Evolutionary conservation across 2,113 vertebrate species (phyloP), one percentile per base, ranked within the genome.

Genomic region (Gymnorhina tibicen): DNA sequence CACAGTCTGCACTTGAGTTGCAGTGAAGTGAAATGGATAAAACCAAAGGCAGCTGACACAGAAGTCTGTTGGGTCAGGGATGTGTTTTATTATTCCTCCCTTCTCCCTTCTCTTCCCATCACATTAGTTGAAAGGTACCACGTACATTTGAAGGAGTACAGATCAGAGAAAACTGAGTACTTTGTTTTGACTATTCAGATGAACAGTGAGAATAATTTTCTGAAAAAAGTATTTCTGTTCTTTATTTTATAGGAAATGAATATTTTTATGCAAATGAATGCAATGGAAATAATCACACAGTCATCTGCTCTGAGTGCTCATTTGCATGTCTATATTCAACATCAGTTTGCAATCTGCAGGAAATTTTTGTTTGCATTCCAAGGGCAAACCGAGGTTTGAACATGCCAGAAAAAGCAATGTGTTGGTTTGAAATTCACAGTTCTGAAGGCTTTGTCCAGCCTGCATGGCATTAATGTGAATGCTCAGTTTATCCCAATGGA

Each of bases 311-410:
- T 8, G 19, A 85, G 41, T 42, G 37, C 70, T 83, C 46, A 93
- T 93, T 89, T 95, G 67, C 91, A 90, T 92, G 53, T 76, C 87
- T 95, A 46, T 85, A 85, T 56, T 81, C 88, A 92, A 91, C 60
- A 91, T 47, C 86, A 87, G 39, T 68, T 78, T 81, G 76, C 47
- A 92, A 78, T 68, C 78, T 87, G 78, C 50, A 83, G 72, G 75
- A 85, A 58, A 91, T 83, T 90, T 95, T 69, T 73, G 46, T 73
- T 92, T 83, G 53, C 75, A 66, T 89, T 87, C 91, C 85, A 93
- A 91, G 55, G 74, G 59, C 91, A 95, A 95, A 73, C 35, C 4
- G 47, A 80, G 23, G 35, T 62, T 76, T 85, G 78, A 91, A 62
- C 13, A 55, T 23, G 50, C 53, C 75, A 85, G 77, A 70, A 68